Conservation (phyloP, 2,797 vertebrate species). For the Syndactyla subalaris region DNA sequence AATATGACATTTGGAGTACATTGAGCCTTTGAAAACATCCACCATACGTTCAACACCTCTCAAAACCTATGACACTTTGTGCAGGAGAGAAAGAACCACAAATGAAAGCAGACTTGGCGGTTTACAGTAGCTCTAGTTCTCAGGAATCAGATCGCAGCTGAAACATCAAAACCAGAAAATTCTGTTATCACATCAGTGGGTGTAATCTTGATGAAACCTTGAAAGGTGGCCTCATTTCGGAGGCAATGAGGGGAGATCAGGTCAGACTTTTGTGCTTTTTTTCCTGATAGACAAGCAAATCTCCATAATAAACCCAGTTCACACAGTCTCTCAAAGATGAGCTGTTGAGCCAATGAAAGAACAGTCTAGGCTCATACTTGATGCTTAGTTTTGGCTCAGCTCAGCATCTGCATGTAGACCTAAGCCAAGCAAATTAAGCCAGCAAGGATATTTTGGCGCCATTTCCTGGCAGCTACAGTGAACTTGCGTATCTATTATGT, state of each 20-base stretch:
- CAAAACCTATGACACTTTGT: not conserved
- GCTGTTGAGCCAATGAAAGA: not conserved
- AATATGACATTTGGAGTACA: not conserved
- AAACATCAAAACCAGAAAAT: not conserved
- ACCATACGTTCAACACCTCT: not conserved
- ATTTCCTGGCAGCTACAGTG: not conserved
- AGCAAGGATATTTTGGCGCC: slow-evolving; percentile 32
- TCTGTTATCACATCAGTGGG: not conserved
- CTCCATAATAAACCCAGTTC: not conserved
- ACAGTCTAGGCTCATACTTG: not conserved
- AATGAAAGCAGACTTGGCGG: not conserved
- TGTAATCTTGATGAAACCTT: not conserved
- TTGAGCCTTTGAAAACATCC: not conserved
- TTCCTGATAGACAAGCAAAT: not conserved
- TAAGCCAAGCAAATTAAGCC: not conserved
- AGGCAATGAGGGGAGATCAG: not conserved
- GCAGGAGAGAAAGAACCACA: not conserved
- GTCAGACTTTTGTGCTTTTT: not conserved
- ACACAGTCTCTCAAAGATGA: not conserved
- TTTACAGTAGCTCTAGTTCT: not conserved
- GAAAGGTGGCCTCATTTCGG: not conserved
- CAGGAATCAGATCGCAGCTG: not conserved
- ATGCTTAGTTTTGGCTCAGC: not conserved
- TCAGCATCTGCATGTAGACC: not conserved
- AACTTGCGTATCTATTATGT: slow-evolving; percentile 18